Conservation (phyloP, 2,113 vertebrate genomes). For the Seriola dumerili region DNA sequence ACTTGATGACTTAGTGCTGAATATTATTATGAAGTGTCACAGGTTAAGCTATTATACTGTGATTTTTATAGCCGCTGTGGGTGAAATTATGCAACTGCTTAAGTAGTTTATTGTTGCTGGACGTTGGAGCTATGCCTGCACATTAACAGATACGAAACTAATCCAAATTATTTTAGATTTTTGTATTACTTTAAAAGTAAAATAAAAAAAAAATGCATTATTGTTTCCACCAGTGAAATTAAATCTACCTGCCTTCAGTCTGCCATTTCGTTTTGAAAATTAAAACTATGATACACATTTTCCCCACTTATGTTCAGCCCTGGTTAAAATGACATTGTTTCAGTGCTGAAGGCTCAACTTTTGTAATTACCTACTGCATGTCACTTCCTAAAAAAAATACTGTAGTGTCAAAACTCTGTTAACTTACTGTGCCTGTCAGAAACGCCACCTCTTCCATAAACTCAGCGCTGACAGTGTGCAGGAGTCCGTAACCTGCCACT, state of each 20-base stretch:
- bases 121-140: neutral
- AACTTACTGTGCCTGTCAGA: neutral
- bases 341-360: neutral
- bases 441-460: neutral
- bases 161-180: neutral
- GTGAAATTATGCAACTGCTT: neutral
- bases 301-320: no score
- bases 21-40: neutral
- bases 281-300: no score
- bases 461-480: neutral
- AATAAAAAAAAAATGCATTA: no score
- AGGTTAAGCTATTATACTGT: no score
- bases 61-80: neutral
- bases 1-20: neutral
- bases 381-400: neutral
- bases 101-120: neutral
- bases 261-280: neutral
- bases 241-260: no score
- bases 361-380: neutral
- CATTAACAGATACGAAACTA: neutral
- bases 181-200: no score
- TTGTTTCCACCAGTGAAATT: no score
- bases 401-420: conserved; percentile 11
- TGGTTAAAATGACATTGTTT: no score
- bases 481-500: conserved; percentile 16